These are phyloP conservation scores for Micoletzkya japonica DNA, from an alignment of 2,888 invertebrate species.

Conservation along the genomic window DNA sequence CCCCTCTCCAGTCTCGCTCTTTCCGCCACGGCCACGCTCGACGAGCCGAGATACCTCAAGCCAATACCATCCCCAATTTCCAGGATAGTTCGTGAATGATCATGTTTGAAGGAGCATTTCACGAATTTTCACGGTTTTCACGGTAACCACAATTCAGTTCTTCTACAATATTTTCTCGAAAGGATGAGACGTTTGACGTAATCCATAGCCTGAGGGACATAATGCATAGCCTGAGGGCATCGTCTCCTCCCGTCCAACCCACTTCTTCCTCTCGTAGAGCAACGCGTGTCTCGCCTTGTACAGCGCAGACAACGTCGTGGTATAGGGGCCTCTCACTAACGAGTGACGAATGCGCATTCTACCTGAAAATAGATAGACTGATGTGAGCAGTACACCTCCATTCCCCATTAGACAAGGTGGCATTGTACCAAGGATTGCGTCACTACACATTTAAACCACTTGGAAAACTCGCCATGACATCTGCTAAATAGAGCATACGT, in stretches of 20 bases:
- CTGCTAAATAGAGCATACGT: too few species aligned
- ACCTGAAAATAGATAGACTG: not conserved
- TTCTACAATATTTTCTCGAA: too few species aligned
- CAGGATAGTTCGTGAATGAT: not conserved
- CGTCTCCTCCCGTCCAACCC: not conserved
- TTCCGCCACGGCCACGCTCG: too few species aligned
- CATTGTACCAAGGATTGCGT: too few species aligned
- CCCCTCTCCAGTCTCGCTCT: too few species aligned
- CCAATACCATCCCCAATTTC: not conserved
- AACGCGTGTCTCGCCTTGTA: conserved; percentile 1
- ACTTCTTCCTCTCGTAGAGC: conserved; percentile 12
- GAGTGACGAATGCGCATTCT: not conserved
- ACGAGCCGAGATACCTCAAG: too few species aligned
- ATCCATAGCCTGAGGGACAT: too few species aligned
- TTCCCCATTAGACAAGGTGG: too few species aligned
- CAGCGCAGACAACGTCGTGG: not conserved
- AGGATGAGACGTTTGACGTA: too few species aligned
- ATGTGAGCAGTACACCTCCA: too few species aligned
- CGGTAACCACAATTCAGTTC: too few species aligned
- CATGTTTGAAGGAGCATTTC: not conserved
- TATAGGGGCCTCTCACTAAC: conserved; percentile 6
- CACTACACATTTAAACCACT: not conserved
- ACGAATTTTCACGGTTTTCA: not conserved
- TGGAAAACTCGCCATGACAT: not conserved
- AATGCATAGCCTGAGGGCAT: not conserved